Conservation (phyloP, 2,888 invertebrate genomes). For the Diarsia brunnea region DNA sequence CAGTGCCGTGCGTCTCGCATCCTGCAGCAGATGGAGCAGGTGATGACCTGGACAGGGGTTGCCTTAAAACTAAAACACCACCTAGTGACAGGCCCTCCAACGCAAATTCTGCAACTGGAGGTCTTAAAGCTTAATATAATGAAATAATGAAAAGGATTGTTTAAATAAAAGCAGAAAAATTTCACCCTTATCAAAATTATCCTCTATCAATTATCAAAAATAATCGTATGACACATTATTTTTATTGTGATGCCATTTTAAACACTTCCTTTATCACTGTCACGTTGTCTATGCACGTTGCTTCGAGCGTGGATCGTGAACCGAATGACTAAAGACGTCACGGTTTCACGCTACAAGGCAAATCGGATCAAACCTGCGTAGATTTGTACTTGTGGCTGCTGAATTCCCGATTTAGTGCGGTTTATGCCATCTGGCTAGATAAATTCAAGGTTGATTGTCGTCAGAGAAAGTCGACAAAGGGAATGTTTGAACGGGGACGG, state of each 20-base stretch:
- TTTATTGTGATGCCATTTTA: constrained; percentile 12
- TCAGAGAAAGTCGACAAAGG: not conserved
- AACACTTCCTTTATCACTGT: constrained; percentile 38
- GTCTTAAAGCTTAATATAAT: no score
- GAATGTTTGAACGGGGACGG: not conserved
- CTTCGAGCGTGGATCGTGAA: not conserved
- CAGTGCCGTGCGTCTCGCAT: no score
- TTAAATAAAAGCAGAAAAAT: not conserved
- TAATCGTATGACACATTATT: constrained; percentile 36
- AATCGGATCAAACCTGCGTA: constrained; percentile 22
- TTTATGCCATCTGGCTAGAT: not conserved
- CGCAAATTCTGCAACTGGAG: no score
- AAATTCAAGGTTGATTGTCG: not conserved
- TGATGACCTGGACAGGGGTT: no score
- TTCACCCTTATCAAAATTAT: constrained; percentile 19
- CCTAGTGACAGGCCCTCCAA: no score
- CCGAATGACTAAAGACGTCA: constrained; percentile 29
- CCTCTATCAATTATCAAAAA: constrained; percentile 24
- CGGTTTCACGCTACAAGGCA: constrained; percentile 12
- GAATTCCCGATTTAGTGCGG: constrained; percentile 17
- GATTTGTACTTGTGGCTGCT: not conserved
- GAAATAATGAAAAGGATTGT: not conserved
- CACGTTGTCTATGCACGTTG: constrained; percentile 49
- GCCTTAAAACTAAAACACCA: no score
- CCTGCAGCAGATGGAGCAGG: no score